These are phyloP conservation scores for Campylomormyrus tamandua DNA, from an alignment of 2,113 vertebrate species.

Conservation along the genomic window DNA sequence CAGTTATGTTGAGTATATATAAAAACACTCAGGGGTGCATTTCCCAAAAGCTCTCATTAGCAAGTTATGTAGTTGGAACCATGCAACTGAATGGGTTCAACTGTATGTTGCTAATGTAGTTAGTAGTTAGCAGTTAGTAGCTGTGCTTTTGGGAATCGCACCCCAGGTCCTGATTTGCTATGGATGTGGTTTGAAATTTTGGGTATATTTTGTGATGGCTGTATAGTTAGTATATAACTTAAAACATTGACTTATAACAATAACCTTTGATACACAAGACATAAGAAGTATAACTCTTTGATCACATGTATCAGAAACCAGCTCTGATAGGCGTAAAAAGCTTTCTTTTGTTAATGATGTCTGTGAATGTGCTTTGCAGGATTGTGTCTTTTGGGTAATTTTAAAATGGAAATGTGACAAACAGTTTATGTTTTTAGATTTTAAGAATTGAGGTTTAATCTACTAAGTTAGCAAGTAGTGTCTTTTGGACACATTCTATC, in stretches of 20 bases:
- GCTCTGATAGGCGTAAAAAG: background rate
- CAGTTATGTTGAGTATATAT: background rate
- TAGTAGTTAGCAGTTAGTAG: background rate
- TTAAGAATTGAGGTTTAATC: background rate
- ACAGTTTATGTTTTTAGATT: background rate
- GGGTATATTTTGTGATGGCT: background rate
- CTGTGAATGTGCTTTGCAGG: background rate
- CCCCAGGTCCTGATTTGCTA: background rate
- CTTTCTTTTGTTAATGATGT: background rate
- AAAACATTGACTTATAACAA: background rate
- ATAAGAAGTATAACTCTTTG: too few relatives aligned
- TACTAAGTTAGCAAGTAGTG: background rate
- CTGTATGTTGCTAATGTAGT: background rate
- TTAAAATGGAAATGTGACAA: background rate
- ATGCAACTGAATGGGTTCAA: background rate
- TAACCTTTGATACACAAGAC: background rate
- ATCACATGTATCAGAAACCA: background rate
- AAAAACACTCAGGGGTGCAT: background rate
- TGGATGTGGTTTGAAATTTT: background rate
- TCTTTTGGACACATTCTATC: background rate
- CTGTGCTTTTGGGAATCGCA: background rate
- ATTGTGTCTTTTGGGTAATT: background rate
- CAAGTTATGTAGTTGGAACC: background rate
- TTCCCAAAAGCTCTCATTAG: background rate
- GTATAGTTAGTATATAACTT: background rate